Evolutionary conservation across 2,888 invertebrate genomes (phyloP), one percentile per base, ranked within the genome.

Genomic region (Acrobasis suavella): DNA sequence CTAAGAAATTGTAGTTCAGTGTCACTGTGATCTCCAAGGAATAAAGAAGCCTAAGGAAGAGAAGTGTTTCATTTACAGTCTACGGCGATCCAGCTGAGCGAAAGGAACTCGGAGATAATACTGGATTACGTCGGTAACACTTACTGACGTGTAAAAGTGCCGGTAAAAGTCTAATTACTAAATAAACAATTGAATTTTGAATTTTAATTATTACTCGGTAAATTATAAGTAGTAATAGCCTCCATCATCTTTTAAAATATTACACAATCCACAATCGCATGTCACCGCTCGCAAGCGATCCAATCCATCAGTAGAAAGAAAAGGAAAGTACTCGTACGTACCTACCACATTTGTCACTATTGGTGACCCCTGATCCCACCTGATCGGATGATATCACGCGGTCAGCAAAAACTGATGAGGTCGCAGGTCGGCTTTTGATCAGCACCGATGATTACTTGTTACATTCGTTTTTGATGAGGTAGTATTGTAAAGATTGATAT

Each of bases 301-400:
- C 10, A 37, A 54, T 54, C 54, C 9, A 54, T 54, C 54, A 54
- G 32, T 9, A 2, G 9, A 54, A 38, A 38, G 38, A 54, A 54
- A 37, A 15, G 14, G 38, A 38, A 54, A 15, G 37, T 52, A n/a
- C n/a, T n/a, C n/a, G n/a, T n/a, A 52, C 8, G 14, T 12, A 37
- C 52, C 38, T 38, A 32, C 32, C 16, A 38, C 38, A 38, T 54
- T 54, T 54, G 54, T 54, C 54, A 54, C 52, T 52, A n/a, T 2
- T 10, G 46, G 15, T 54, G 54, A 38, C 37, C 54, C 38, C 38
- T 52, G 12, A 14, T 22, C 12, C 17, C 1, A 52, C 22, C 22
- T 32, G 54, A 56, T n/a, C n/a, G n/a, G 42, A 56, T 56, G 56
- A 56, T 56, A 46, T 56, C 56, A 56, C 15, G 22, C 42, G 42